Evolutionary conservation across 2,797 vertebrate genomes (phyloP), one percentile per base, ranked within the genome.

Genomic region (Catharus ustulatus): DNA sequence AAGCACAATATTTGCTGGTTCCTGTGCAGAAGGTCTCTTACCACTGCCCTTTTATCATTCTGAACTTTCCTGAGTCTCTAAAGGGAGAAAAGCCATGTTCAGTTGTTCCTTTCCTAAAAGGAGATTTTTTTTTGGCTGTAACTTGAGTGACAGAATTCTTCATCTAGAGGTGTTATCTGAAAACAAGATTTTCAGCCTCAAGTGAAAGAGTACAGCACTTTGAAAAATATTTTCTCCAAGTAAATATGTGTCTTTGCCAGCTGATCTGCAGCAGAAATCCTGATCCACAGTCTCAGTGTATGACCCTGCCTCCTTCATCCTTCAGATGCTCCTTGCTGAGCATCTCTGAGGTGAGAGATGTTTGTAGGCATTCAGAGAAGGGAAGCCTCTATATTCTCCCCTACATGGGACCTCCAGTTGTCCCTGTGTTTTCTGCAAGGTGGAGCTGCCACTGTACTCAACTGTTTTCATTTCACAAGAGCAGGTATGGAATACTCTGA

Each of bases 331-430:
- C n/a, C 22, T 30, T 59, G 15, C 48, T 13, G 23, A 63, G 17
- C 13, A 69, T 17, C 40, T 69, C 13, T 46, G 66, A 82, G 32
- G 5, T 36, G 20, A 63, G 73, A 63, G 26, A 12, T 49, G 4
- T 34, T 63, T 68, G 42, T 3, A 57, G 58, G 16, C 45, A 34
- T 27, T 49, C 42, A 52, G 0, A 68, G 54, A 77, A 42, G 26
- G 15, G 19, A 78, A 51, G 15, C 4, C 27, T 42, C 15, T 22
- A 1, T 23, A 22, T 45, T 43, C 9, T 42, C 34, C 38, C 22
- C 27, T 40, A 12, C 23, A n/a, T 0, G 0, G 16, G 2, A 13
- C 12, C 14, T 62, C 17, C 24, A 46, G 21, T 4, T 34, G 27
- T 13, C 38, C 43, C 30, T 6, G 5, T 2, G 3, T 80, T 69